Percentiles rank a stretch among this genome's conserved stretches.
Conservation (phyloP, 2,888 invertebrate genomes). For the Archips xylosteana region DNA sequence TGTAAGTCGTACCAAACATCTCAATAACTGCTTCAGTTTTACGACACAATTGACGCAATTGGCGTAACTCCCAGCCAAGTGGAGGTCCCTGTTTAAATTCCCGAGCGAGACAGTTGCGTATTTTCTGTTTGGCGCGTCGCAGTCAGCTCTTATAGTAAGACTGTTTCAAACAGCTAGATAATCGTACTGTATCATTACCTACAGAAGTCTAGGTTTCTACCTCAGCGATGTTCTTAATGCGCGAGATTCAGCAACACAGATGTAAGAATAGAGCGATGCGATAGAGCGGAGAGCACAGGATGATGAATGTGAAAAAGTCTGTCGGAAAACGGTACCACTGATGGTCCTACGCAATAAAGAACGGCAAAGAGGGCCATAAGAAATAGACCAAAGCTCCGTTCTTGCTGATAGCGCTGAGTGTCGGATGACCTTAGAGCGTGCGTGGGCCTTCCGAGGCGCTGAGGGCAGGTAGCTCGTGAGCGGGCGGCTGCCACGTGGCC, state of each 20-base stretch:
- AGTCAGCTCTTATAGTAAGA: slow-evolving; percentile 17
- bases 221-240: not conserved
- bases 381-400: not conserved
- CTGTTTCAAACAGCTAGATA: slow-evolving; percentile 12
- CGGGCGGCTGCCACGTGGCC: slow-evolving; percentile 72
- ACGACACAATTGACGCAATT: slow-evolving; percentile 37
- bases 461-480: slow-evolving; percentile 58
- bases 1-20: slow-evolving; percentile 7
- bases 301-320: too few relatives aligned
- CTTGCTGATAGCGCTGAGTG: not conserved
- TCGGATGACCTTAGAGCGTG: slow-evolving; percentile 2
- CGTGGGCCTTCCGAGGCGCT: slow-evolving; percentile 8
- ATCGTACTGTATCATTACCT: not conserved
- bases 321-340: not conserved
- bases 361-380: not conserved
- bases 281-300: too few relatives aligned
- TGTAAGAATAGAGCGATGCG: not conserved
- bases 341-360: not conserved
- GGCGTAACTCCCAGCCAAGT: slow-evolving; percentile 37
- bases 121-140: slow-evolving; percentile 23
- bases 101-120: slow-evolving; percentile 25
- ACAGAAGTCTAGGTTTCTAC: not conserved
- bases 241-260: not conserved
- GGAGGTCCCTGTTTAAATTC: slow-evolving; percentile 32
- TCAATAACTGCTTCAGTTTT: slow-evolving; percentile 25